Evolutionary conservation across 1,140 invertebrate genomes (phyloP).

Genomic region (Drosophila novamexicana): DNA sequence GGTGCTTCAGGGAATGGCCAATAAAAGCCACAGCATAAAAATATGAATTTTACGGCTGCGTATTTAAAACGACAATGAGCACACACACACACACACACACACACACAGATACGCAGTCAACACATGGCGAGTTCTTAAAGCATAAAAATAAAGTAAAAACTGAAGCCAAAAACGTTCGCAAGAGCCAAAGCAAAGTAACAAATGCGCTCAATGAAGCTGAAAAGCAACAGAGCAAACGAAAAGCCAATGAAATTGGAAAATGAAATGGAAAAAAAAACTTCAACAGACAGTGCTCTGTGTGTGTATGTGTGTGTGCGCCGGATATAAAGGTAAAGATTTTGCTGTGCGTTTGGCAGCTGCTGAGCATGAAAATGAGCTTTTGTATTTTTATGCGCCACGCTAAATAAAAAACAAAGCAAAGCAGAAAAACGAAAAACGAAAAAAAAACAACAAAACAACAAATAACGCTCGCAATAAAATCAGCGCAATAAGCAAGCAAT

Average conservation of each 20-base stretch:
- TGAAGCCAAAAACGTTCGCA: slow-evolving; percentile 19
- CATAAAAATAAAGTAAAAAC: slow-evolving; percentile 43
- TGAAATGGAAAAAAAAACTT: slow-evolving; percentile 77
- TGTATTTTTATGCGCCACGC: slow-evolving; percentile 61
- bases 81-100: slow-evolving; percentile 37
- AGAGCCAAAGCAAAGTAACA: slow-evolving; percentile 50
- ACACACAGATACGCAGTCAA: slow-evolving; percentile 27
- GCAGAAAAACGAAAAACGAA: background rate
- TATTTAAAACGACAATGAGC: slow-evolving; percentile 79
- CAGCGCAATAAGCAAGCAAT: slow-evolving; percentile 78
- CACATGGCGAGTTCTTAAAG: slow-evolving; percentile 27
- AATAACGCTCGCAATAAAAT: slow-evolving; percentile 72
- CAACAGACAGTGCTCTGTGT: slow-evolving; percentile 22
- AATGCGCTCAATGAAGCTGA: slow-evolving; percentile 78
- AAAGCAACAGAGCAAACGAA: slow-evolving; percentile 49
- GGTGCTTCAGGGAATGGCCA: slow-evolving; percentile 64
- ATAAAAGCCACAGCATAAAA: slow-evolving; percentile 75
- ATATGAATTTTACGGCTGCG: slow-evolving; percentile 78
- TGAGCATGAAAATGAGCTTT: slow-evolving; percentile 77
- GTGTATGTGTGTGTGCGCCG: slow-evolving; percentile 8
- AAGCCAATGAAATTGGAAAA: slow-evolving; percentile 74
- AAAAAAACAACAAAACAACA: background rate
- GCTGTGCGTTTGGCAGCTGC: slow-evolving; percentile 66
- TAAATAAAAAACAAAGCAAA: slow-evolving; percentile 58
- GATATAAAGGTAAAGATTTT: slow-evolving; percentile 53